Evolutionary conservation across 64 coral and sea anemone species (phyloP), one percentile per base, ranked within the genome.

Genomic region (Montipora capricornis): DNA sequence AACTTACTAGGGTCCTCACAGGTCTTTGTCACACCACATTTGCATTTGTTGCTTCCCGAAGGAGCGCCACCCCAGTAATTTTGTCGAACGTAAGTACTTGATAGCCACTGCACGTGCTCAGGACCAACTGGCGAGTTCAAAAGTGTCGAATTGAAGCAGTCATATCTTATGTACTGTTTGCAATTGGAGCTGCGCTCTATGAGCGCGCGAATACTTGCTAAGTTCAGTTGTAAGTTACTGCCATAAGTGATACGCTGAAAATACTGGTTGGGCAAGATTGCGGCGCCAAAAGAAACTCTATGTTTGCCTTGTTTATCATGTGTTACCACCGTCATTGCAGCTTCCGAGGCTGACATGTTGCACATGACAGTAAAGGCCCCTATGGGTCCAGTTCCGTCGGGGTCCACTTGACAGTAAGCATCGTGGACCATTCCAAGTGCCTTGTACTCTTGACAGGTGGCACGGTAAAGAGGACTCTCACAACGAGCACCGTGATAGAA

Each of bases 401-500:
- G 89, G 29, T 97, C 95, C 14, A 97, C 90, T 49, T 87, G 91
- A 20, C 95, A 97, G 52, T 94, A 94, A 15, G 95, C 94, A 29
- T 97, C 93, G 73, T 94, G 52, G 0, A 70, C 68, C 75, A 97
- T 87, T 22, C 95, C 95, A 12, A 97, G 78, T 10, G 58, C 87
- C 70, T 92, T 94, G 92, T 97, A 97, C 11, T 94, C 95, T 24
- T 79, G 73, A 81, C 95, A 97, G 12, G 95, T 97, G 45, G 95
- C 68, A 2, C 95, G 92, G 81, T 91, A 90, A 17, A 97, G 92
- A 7, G 95, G 95, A 78, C 87, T 84, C 49, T 94, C 88, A 9
- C 95, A 97, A 1, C 5, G 73, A 37, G 75, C 61, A 13, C 95
- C 95, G 49, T 88, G 20, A 79, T 97, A 94, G 49, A 97, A 94